Base-by-base conservation (phyloP, 2,113 vertebrate genomes). In the Hippocampus zosterae region DNA sequence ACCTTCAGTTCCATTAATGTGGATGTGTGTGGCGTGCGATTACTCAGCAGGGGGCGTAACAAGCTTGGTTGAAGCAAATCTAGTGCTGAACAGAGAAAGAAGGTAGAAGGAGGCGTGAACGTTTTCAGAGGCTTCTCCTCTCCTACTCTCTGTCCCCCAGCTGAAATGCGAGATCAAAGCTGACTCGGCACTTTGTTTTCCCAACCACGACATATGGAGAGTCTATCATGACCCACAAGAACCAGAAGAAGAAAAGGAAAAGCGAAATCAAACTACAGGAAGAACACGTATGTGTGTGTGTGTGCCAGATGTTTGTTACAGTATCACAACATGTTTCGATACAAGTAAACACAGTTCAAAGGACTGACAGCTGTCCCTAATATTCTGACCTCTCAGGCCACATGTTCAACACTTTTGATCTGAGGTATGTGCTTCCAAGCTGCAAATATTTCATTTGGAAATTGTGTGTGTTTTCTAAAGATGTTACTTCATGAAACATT, bases 141-240 rank as follows among this genome's bases (percentile, higher is more conserved):
- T 55, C 65, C 56, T 67, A 1, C 33, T 15, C 71, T 64, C 56
- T 48, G 67, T 41, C 29, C 27, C 70, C 1, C 61, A 44, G 42
- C n/a, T 65, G 62, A 44, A 44, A 44, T 3, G 42, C 8, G 42
- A 62, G 33, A 37, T 62, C 6, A 48, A 46, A 9, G 63, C 63
- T 46, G 42, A 65, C 63, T 65, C 63, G 13, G 42, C 63, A 46
- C 40, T 27, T 33, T 25, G 48, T 53, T 50, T 53, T 46, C 19
- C 16, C 65, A 1, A 44, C 13, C 42, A 46, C 40, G 27, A 46
- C 63, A 65, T 65, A 27, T 65, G 63, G 41, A 15, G 41, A 65
- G 5, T 44, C 23, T 15, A 65, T 65, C 42, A 65, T 5, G 2
- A 18, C 12, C 33, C 25, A 59, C 53, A 12, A 56, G 27, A 60